A percentile compares a stretch with the other conserved stretches of the same genome.
These are phyloP conservation scores for Taurulus bubalis DNA, from an alignment of 2,113 vertebrate species.

Conservation along the genomic window DNA sequence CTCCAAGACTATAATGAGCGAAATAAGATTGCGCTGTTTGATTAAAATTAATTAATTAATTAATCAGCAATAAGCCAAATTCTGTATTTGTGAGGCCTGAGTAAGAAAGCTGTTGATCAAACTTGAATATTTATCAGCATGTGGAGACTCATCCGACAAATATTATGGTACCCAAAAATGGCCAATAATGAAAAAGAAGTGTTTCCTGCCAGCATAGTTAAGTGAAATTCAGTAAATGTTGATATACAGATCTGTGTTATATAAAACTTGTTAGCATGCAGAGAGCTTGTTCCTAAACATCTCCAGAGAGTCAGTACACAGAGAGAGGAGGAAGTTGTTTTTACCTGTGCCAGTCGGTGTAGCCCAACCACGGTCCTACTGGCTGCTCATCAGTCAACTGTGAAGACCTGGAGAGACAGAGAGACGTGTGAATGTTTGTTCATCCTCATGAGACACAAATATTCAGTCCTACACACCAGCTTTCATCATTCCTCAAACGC, in stretches of 20 bases:
- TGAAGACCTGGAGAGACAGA: slow-evolving; percentile 38
- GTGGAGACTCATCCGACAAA: neutral
- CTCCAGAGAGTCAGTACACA: neutral
- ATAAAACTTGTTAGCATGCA: slow-evolving; percentile 14
- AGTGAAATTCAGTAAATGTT: neutral
- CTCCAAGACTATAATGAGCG: neutral
- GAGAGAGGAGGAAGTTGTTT: slow-evolving; percentile 29
- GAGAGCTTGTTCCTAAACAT: slow-evolving; percentile 2
- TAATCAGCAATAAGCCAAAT: neutral
- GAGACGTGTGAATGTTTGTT: slow-evolving; percentile 3
- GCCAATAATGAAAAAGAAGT: neutral
- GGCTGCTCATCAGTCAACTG: slow-evolving; percentile 63
- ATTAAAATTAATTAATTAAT: slow-evolving; percentile 18
- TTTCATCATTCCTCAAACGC: slow-evolving; percentile 47
- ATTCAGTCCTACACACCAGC: slow-evolving; percentile 22
- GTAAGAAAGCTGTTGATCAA: neutral
- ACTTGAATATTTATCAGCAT: neutral
- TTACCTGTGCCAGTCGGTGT: slow-evolving; percentile 71
- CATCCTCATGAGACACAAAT: slow-evolving; percentile 6
- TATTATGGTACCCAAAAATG: neutral
- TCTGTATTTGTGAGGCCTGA: neutral
- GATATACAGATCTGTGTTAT: neutral
- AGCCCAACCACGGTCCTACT: slow-evolving; percentile 54
- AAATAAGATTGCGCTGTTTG: neutral
- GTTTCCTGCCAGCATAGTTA: neutral